Evolutionary conservation across 2,888 invertebrate genomes (phyloP).

Genomic region (Nudaria mundana): DNA sequence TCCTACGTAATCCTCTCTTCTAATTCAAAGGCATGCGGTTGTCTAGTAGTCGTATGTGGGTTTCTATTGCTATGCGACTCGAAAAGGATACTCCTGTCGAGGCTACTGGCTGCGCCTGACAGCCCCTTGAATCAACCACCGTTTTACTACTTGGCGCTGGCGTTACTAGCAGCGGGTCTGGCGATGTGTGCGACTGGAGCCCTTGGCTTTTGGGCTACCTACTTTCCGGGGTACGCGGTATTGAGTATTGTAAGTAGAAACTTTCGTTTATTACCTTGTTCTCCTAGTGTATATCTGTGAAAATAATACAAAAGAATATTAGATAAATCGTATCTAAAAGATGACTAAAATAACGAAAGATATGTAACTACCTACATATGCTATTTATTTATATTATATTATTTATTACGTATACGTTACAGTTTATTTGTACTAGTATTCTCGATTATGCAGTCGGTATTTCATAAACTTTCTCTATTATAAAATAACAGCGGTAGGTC

Average conservation of each 20-base stretch:
- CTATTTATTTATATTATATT: too few relatives aligned
- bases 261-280: not conserved
- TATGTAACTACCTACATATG: too few relatives aligned
- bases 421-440: not conserved
- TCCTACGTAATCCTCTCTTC: too few relatives aligned
- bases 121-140: constrained; percentile 85
- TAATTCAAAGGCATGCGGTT: constrained; percentile 86
- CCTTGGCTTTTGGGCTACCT: constrained; percentile 91
- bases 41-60: constrained; percentile 86
- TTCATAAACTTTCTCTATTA: constrained; percentile 1
- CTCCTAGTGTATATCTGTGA: too few relatives aligned
- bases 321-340: too few relatives aligned
- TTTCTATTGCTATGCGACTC: constrained; percentile 87
- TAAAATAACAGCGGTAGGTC: not conserved
- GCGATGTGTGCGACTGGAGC: constrained; percentile 85
- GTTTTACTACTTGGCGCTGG: constrained; percentile 88
- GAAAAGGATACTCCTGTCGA: constrained; percentile 86
- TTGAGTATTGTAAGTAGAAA: constrained; percentile 83
- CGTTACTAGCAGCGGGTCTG: constrained; percentile 85
- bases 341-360: too few relatives aligned
- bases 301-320: too few relatives aligned
- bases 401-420: not conserved
- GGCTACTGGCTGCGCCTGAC: constrained; percentile 84
- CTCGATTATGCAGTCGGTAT: not conserved
- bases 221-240: constrained; percentile 87